Evolutionary conservation across 1,140 invertebrate species (phyloP), one percentile per base, ranked within the genome.

Genomic region (Vollenhovia emeryi): DNA sequence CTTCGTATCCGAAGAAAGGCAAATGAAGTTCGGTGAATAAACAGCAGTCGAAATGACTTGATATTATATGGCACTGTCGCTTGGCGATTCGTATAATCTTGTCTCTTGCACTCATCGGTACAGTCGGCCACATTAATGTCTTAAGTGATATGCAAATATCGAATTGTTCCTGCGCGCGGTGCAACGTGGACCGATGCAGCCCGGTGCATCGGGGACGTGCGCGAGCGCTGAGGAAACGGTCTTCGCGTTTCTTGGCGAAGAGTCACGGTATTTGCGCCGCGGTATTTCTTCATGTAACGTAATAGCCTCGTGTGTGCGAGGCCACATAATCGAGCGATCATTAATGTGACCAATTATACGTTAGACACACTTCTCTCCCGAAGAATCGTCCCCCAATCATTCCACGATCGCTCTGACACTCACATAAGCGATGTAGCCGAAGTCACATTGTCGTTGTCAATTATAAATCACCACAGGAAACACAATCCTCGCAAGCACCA

Each of bases 21-120:
- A 89, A 87, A 82, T 66, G 11, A 83, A 86, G 71, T n/a, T 66
- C 83, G 36, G 55, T 79, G 87, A 86, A 74, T 66, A 73, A 82
- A 82, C 73, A 86, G 71, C 43, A 68, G 57, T 89, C 84, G 78
- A 89, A 84, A 89, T 89, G 85, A 89, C 73, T 89, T 60, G 64
- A 82, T 86, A 85, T 89, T 86, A 55, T 89, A 90, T 90, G 88
- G 87, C 88, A 90, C 88, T 89, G 88, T 89, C 88, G 87, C 88
- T 90, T 90, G 88, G 88, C 88, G 88, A 89, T 89, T 90, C 88
- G 80, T 87, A 89, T 87, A 87, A 84, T 89, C 87, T 71, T 86
- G 78, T 75, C 59, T 85, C 87, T 86, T 74, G 71, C 87, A 87
- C 55, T 80, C 88, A 76, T 50, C 40, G 57, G 66, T 89, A 86